A percentile compares a stretch with the other conserved stretches of the same genome.
phyloP scores from a whole-genome alignment of 1,140 invertebrate genomes.

The Saccostrea cuccullata region DNA sequence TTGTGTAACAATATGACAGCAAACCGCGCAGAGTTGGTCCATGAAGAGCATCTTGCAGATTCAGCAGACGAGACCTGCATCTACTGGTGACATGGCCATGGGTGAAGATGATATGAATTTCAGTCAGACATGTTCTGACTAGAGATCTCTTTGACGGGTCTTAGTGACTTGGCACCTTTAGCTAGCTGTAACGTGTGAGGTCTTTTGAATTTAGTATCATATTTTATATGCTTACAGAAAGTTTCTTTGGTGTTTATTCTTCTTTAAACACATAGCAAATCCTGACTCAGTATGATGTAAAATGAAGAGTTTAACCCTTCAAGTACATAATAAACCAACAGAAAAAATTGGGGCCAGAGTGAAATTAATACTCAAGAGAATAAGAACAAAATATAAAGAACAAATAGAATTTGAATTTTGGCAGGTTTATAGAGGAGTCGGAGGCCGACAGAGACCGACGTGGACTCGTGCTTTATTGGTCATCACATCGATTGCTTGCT shows the following conservation, averaged over 20 bases:
- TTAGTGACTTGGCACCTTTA: not conserved
- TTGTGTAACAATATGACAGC: too few relatives aligned
- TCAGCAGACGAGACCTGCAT: too few relatives aligned
- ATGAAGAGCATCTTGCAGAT: too few relatives aligned
- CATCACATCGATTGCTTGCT: not conserved
- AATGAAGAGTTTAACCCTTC: not conserved
- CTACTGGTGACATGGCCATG: not conserved
- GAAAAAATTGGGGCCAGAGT: not conserved
- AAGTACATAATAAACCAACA: conserved; percentile 10
- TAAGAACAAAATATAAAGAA: not conserved
- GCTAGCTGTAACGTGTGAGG: not conserved
- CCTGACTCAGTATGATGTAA: not conserved
- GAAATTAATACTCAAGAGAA: not conserved
- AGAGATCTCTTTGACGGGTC: not conserved
- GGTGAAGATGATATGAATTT: not conserved
- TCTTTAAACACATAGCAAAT: not conserved
- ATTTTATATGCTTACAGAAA: not conserved
- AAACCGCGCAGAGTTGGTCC: too few relatives aligned
- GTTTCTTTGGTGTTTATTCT: not conserved
- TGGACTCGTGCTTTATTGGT: conserved; percentile 16
- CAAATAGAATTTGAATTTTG: not conserved
- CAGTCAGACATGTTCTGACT: not conserved
- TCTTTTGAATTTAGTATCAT: not conserved
- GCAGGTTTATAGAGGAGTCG: not conserved
- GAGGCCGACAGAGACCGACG: not conserved